Evolutionary conservation across 2,113 vertebrate genomes (phyloP).

Genomic region (Oxyura jamaicensis): DNA sequence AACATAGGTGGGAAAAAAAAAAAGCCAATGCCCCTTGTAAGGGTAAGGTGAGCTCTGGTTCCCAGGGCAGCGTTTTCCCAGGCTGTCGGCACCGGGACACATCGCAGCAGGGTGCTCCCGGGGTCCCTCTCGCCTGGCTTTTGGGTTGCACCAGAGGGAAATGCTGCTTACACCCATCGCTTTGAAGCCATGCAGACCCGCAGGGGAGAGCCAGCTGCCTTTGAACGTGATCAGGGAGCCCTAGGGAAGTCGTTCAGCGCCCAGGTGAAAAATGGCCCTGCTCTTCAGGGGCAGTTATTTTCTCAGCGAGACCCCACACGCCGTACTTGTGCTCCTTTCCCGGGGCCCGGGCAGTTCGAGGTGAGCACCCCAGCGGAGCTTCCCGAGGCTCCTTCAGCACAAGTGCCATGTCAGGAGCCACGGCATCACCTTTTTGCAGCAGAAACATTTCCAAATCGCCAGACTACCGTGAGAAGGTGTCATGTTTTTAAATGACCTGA

Average conservation of each 20-base stretch:
- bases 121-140: background rate
- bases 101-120: background rate
- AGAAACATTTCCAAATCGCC: background rate
- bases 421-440: background rate
- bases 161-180: background rate
- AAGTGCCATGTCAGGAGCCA: background rate
- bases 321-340: background rate
- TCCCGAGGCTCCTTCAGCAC: background rate
- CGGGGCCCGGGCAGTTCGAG: background rate
- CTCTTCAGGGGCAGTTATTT: background rate
- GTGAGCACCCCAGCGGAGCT: no score
- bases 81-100: background rate
- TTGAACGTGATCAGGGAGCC: background rate
- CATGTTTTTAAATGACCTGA: conserved; percentile 9
- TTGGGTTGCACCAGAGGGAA: background rate
- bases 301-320: background rate
- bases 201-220: background rate
- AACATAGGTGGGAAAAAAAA: background rate
- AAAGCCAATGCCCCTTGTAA: no score
- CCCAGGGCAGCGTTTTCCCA: background rate
- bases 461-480: background rate
- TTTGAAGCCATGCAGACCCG: background rate
- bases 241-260: background rate
- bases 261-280: background rate
- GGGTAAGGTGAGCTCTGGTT: no score